phyloP scores from a whole-genome alignment of 2,797 vertebrate species.

The Melopsittacus undulatus region DNA sequence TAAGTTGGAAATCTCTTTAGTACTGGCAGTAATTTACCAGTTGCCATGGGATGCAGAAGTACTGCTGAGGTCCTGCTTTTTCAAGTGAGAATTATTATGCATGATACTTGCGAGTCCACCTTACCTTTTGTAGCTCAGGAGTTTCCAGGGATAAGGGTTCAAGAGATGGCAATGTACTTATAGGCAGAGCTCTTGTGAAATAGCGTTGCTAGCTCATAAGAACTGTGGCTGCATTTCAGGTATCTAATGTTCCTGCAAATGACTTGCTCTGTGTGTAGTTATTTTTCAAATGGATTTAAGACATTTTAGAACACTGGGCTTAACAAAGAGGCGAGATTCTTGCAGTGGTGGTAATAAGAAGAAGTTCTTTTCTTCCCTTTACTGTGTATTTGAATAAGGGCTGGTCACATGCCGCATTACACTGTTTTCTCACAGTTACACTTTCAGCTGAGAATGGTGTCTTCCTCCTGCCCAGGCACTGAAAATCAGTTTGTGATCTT shows the following conservation, averaged over 20 bases:
- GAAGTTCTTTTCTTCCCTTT: background rate
- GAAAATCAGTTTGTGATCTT: background rate
- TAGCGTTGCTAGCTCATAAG: background rate
- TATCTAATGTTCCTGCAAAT: background rate
- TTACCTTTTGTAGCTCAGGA: background rate
- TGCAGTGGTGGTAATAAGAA: background rate
- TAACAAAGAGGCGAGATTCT: background rate
- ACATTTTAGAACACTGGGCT: background rate
- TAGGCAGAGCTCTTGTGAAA: background rate
- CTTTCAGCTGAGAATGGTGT: background rate
- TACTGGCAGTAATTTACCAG: background rate
- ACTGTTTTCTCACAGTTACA: background rate
- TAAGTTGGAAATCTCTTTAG: slow-evolving; percentile 12
- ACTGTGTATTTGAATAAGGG: background rate
- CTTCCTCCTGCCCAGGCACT: background rate
- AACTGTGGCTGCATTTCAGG: background rate
- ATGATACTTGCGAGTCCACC: background rate
- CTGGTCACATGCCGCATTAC: background rate
- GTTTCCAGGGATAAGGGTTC: background rate
- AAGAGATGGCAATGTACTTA: background rate
- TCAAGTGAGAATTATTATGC: background rate
- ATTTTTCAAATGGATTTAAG: slow-evolving; percentile 1
- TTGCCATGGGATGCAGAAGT: background rate
- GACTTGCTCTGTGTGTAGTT: background rate
- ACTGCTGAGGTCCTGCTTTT: background rate